phyloP scores from a whole-genome alignment of 1,140 invertebrate genomes.

The Gryon sp. region DNA sequence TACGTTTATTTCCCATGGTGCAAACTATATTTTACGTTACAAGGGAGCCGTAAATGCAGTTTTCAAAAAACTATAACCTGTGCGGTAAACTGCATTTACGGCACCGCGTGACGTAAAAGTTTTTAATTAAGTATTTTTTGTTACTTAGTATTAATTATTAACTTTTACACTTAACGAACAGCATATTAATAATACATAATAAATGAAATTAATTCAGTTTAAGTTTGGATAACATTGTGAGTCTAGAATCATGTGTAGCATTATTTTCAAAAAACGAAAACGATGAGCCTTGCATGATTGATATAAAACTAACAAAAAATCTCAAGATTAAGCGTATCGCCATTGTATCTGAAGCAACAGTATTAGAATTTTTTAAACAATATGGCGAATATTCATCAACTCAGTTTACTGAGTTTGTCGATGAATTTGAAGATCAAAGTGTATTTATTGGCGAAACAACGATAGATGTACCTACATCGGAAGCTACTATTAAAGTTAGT shows the following conservation, averaged over 20 bases:
- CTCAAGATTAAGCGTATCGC: constrained; percentile 72
- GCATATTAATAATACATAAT: neutral
- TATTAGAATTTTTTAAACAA: constrained; percentile 78
- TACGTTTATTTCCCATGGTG: too few relatives aligned
- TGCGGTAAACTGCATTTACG: too few relatives aligned
- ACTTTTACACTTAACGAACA: neutral
- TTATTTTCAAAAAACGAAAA: constrained; percentile 59
- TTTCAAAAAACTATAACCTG: too few relatives aligned
- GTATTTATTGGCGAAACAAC: constrained; percentile 71
- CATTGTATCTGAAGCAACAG: constrained; percentile 74
- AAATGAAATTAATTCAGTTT: constrained; percentile 59
- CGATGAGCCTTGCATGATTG: constrained; percentile 68
- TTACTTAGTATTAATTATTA: neutral
- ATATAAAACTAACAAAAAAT: constrained; percentile 71
- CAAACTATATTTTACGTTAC: too few relatives aligned
- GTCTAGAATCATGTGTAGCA: constrained; percentile 69
- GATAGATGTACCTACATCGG: constrained; percentile 70
- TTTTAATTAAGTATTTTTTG: too few relatives aligned
- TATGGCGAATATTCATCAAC: constrained; percentile 76
- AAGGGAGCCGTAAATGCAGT: too few relatives aligned
- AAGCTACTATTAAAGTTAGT: constrained; percentile 76
- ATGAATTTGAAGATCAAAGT: constrained; percentile 74
- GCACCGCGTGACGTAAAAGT: too few relatives aligned
- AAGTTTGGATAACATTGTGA: constrained; percentile 71
- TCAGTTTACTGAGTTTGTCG: constrained; percentile 73